Conservation (phyloP, 2,113 vertebrate genomes). For the Chamaetylas fuelleborni region DNA sequence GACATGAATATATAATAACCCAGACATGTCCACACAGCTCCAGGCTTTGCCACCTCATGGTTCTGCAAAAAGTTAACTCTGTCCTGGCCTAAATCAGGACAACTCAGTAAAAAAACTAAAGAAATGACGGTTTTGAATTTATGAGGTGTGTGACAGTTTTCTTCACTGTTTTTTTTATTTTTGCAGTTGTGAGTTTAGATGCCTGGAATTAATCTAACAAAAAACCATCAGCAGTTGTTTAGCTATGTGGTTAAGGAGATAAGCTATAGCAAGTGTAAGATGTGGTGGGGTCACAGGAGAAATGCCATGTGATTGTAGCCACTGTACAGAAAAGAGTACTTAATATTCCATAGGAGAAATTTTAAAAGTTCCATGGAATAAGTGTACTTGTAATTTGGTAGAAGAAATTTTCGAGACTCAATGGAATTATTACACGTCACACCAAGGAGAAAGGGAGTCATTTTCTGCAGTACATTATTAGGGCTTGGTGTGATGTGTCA, state of each 20-base stretch:
- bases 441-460: neutral
- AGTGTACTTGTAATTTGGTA: neutral
- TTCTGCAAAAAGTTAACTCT: neutral
- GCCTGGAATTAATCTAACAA: neutral
- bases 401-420: neutral
- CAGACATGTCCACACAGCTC: neutral
- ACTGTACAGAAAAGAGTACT: neutral
- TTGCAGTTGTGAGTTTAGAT: neutral
- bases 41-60: neutral
- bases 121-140: neutral
- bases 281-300: neutral
- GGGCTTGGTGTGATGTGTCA: neutral
- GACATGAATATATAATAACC: neutral
- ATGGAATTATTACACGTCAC: neutral
- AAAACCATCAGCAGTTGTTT: neutral
- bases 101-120: neutral
- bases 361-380: accelerated
- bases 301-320: neutral
- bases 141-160: neutral
- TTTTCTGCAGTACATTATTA: neutral
- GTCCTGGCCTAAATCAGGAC: neutral
- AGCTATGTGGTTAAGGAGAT: neutral
- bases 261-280: neutral
- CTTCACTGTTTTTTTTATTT: neutral
- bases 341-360: neutral